These are phyloP conservation scores for Calcarius lapponicus DNA, from an alignment of 2,797 vertebrate genomes.

Conservation along the genomic window DNA sequence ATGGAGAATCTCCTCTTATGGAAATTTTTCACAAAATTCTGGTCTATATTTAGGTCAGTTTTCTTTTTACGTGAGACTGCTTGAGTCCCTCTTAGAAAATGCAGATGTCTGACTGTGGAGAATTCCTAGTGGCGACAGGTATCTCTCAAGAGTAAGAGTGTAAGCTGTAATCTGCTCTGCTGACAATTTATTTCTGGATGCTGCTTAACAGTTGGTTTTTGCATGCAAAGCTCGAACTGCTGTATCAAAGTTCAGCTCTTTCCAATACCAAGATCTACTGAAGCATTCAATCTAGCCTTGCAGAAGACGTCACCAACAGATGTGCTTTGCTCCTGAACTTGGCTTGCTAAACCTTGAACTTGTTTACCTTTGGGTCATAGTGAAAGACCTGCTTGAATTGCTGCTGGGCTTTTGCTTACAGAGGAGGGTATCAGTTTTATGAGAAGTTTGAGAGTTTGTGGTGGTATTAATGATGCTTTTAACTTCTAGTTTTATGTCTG, in stretches of 20 bases:
- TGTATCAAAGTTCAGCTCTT: background rate
- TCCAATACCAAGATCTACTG: background rate
- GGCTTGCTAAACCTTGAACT: background rate
- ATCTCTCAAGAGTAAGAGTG: background rate
- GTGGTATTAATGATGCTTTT: background rate
- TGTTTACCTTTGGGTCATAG: background rate
- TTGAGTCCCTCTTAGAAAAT: background rate
- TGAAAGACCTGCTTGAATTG: background rate
- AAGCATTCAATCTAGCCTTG: background rate
- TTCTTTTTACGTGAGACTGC: background rate
- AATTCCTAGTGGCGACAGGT: background rate
- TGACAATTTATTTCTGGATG: background rate
- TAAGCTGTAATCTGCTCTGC: background rate
- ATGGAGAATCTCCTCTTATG: background rate
- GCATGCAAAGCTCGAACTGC: background rate
- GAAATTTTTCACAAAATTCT: background rate
- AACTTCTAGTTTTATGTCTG: background rate
- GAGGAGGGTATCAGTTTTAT: background rate
- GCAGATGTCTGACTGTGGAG: background rate
- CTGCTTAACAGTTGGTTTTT: background rate
- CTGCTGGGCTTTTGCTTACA: slow-evolving; percentile 6
- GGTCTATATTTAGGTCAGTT: background rate
- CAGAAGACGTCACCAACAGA: background rate
- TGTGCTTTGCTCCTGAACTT: background rate
- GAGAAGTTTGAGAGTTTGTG: slow-evolving; percentile 1